These are phyloP conservation scores for Myotis daubentonii DNA, from an alignment of 2,797 vertebrate genomes.

Conservation along the genomic window DNA sequence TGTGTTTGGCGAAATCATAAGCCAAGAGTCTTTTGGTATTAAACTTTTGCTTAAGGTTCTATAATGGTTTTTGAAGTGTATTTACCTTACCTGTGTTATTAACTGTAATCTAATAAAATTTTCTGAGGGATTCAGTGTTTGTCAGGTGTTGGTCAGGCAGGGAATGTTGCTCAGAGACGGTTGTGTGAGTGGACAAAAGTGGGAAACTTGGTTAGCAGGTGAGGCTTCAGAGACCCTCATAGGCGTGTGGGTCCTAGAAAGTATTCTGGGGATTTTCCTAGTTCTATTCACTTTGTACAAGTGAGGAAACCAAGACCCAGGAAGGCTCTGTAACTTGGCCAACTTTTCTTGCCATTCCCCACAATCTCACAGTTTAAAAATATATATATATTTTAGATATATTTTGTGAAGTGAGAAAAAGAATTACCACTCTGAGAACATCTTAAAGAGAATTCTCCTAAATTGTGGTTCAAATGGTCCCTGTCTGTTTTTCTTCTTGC, in stretches of 20 bases:
- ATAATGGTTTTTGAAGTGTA: neutral
- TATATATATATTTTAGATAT: neutral
- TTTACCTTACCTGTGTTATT: neutral
- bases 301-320: neutral
- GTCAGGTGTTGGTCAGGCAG: neutral
- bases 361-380: neutral
- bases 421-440: neutral
- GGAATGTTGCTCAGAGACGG: neutral
- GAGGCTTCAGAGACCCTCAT: neutral
- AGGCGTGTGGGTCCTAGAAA: neutral
- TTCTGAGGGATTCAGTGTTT: neutral
- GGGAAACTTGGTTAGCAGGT: neutral
- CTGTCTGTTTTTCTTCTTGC: neutral
- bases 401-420: conserved; percentile 26
- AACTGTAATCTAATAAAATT: neutral
- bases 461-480: neutral
- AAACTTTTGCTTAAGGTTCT: neutral
- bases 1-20: neutral
- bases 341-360: neutral
- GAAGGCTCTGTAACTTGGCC: neutral
- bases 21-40: neutral
- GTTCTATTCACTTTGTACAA: neutral
- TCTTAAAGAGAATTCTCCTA: neutral
- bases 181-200: neutral
- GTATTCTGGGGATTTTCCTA: neutral